Base-by-base conservation (phyloP, 2,113 vertebrate genomes). In the Archocentrus centrarchus region DNA sequence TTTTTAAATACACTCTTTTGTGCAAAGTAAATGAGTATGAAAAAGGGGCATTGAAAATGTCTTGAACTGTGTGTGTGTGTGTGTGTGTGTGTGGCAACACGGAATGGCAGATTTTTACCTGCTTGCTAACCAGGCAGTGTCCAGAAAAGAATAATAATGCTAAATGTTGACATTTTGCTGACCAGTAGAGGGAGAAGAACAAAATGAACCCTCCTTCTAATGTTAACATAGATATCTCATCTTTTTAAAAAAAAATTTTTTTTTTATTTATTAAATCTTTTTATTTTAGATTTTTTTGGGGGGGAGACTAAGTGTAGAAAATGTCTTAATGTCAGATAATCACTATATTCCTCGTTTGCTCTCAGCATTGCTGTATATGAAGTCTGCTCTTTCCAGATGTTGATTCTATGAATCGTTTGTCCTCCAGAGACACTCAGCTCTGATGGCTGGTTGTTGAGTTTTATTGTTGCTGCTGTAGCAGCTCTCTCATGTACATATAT, bases 401-500 rank as follows among this genome's bases (percentile, higher is more conserved):
- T n/a, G 35, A 77, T 37, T 64, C 11, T 61, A 35, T 32, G 32
- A 55, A n/a, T 35, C 47, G 20, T 50, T 80, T 41, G 66, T 80
- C 62, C 75, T 66, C 32, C 62, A 59, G 24, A 81, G 59, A 81
- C 47, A 3, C 20, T 13, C 20, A 41, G 70, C 32, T 83, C 75
- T 77, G 59, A 55, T 37, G 82, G 24, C 70, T 81, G 81, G 59
- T 44, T 66, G 32, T 70, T 41, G 61, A 82, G 66, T 78, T 80
- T 20, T 14, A 58, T 55, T 59, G 30, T 55, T 59, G 30, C 61
- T 59, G 35, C 62, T 15, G 4, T 50, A 47, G 68, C 77, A 30
- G 41, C 83, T 83, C 79, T 75, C 17, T 80, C 62, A 47, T 90
- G 89, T 27, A 87, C 91, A 87, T 91, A 91, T 86, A 92, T 89